These are phyloP conservation scores for Tribolium madens DNA, from an alignment of 1,140 invertebrate genomes.

Conservation along the genomic window DNA sequence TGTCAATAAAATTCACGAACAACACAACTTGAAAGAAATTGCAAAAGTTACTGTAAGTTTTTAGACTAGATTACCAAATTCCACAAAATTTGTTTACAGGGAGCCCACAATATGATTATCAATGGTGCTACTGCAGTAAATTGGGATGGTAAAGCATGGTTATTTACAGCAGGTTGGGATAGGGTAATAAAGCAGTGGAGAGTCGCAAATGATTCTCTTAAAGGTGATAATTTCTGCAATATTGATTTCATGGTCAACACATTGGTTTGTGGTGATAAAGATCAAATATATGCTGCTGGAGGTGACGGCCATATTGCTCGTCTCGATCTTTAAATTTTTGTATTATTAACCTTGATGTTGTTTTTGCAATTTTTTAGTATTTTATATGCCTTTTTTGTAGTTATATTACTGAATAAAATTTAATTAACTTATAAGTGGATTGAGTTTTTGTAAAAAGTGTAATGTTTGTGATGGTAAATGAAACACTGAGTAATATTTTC, in stretches of 20 bases:
- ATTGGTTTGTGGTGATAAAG: slow-evolving; percentile 61
- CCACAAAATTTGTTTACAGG: slow-evolving; percentile 54
- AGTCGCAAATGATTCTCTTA: slow-evolving; percentile 56
- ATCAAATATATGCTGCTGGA: slow-evolving; percentile 63
- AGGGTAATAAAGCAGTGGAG: slow-evolving; percentile 66
- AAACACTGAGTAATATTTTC: slow-evolving; percentile 18
- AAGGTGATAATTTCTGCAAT: slow-evolving; percentile 54
- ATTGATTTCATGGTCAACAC: slow-evolving; percentile 64
- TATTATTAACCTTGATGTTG: background rate
- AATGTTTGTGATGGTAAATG: background rate
- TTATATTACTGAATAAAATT: background rate
- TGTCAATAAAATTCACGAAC: slow-evolving; percentile 60
- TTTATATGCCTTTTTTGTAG: slow-evolving; percentile 2
- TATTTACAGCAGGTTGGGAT: slow-evolving; percentile 67
- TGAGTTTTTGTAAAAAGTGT: background rate
- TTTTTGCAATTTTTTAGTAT: background rate
- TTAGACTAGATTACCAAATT: background rate
- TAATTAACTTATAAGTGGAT: background rate
- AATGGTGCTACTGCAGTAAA: slow-evolving; percentile 61
- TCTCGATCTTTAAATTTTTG: slow-evolving; percentile 56
- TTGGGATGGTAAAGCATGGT: slow-evolving; percentile 56
- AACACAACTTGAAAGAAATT: slow-evolving; percentile 59
- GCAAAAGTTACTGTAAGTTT: slow-evolving; percentile 61
- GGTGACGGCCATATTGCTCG: slow-evolving; percentile 64
- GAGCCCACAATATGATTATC: slow-evolving; percentile 66